Percentiles rank a stretch among this genome's conserved stretches.
phyloP scores from a whole-genome alignment of 2,797 vertebrate genomes.

The Syngnathus rostellatus region DNA sequence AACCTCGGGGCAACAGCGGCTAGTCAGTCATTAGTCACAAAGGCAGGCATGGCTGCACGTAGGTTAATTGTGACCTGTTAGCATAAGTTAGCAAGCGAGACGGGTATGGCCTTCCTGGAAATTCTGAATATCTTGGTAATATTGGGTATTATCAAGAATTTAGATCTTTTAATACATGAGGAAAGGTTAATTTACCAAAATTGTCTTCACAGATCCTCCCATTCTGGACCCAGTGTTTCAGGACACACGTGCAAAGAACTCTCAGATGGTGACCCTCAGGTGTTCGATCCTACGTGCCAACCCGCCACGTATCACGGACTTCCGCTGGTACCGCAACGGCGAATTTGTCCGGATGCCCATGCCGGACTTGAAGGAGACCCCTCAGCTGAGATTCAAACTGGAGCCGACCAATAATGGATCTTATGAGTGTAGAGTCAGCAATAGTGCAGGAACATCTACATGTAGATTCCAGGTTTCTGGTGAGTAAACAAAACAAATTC shows the following conservation, averaged over 20 bases:
- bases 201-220: slow-evolving; percentile 72
- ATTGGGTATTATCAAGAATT: slow-evolving; percentile 14
- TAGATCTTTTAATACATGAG: neutral
- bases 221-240: slow-evolving; percentile 82
- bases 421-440: slow-evolving; percentile 88
- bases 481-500: slow-evolving; percentile 52
- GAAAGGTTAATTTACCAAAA: no score
- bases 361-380: slow-evolving; percentile 75
- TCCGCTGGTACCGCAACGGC: slow-evolving; percentile 82
- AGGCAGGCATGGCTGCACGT: slow-evolving; percentile 41
- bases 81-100: slow-evolving; percentile 43
- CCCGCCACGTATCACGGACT: slow-evolving; percentile 78
- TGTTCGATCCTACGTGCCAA: slow-evolving; percentile 83
- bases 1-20: slow-evolving; percentile 47
- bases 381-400: slow-evolving; percentile 81
- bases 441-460: slow-evolving; percentile 76
- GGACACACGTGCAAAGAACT: slow-evolving; percentile 79
- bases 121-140: slow-evolving; percentile 11
- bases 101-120: slow-evolving; percentile 4
- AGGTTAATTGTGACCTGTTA: slow-evolving; percentile 62
- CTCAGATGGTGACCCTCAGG: slow-evolving; percentile 74
- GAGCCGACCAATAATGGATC: slow-evolving; percentile 78
- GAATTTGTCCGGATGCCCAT: slow-evolving; percentile 65
- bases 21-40: slow-evolving; percentile 57
- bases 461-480: slow-evolving; percentile 90